Evolutionary conservation across 2,797 vertebrate species (phyloP).

Genomic region (Enteromius radiatus): DNA sequence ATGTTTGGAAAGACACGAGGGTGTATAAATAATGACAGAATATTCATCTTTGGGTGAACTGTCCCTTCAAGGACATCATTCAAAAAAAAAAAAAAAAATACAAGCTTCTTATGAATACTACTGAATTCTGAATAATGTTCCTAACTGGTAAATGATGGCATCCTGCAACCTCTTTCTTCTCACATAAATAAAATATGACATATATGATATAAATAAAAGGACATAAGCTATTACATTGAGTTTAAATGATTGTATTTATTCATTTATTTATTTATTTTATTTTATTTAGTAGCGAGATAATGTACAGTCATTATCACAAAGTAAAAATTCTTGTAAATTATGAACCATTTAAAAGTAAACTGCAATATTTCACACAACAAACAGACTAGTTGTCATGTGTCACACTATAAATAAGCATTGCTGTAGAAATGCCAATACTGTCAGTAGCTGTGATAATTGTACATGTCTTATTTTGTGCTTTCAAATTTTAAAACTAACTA

Average conservation of each 20-base stretch:
- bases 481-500: neutral
- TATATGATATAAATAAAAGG: neutral
- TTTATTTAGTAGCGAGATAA: neutral
- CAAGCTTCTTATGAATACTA: neutral
- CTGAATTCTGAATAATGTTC: no score
- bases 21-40: neutral
- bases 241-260: neutral
- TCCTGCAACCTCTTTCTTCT: neutral
- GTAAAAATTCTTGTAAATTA: neutral
- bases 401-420: neutral
- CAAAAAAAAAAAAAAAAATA: neutral
- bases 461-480: neutral
- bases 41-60: neutral
- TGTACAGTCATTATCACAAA: neutral
- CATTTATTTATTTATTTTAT: neutral
- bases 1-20: neutral
- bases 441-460: neutral
- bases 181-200: neutral
- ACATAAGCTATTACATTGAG: neutral
- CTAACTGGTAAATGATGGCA: neutral
- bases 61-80: neutral
- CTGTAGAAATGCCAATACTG: neutral
- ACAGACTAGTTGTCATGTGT: neutral
- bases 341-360: neutral
- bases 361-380: conserved; percentile 5